These are phyloP conservation scores for Malachius bipustulatus DNA, from an alignment of 2,888 invertebrate genomes.

Conservation along the genomic window DNA sequence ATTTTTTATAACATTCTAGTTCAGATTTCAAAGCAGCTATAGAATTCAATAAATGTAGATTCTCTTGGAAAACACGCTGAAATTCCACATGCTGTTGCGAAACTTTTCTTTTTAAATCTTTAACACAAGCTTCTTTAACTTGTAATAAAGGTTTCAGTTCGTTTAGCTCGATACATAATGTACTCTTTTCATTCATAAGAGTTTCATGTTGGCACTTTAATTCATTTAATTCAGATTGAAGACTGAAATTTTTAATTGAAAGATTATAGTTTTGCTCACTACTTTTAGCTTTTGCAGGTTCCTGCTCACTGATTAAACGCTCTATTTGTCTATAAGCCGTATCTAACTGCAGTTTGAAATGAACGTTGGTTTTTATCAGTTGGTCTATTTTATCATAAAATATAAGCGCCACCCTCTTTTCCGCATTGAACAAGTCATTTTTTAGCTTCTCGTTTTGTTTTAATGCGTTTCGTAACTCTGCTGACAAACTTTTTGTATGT, in stretches of 20 bases:
- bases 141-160: background rate
- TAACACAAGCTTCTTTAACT: background rate
- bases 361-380: background rate
- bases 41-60: background rate
- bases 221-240: background rate
- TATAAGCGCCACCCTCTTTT: background rate
- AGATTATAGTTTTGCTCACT: background rate
- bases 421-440: background rate
- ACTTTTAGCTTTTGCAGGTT: background rate
- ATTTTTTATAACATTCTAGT: background rate
- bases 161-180: background rate
- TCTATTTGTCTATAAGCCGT: background rate
- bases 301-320: background rate
- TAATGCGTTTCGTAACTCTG: background rate
- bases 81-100: slow-evolving; percentile 2
- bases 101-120: background rate
- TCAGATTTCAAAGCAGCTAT: background rate
- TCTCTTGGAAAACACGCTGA: background rate
- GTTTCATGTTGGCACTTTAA: background rate
- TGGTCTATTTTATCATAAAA: background rate
- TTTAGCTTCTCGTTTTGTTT: background rate
- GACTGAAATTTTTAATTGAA: background rate
- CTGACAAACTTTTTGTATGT: background rate
- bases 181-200: background rate
- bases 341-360: background rate